Conservation (phyloP, 2,113 vertebrate species). For the Cettia cetti region DNA sequence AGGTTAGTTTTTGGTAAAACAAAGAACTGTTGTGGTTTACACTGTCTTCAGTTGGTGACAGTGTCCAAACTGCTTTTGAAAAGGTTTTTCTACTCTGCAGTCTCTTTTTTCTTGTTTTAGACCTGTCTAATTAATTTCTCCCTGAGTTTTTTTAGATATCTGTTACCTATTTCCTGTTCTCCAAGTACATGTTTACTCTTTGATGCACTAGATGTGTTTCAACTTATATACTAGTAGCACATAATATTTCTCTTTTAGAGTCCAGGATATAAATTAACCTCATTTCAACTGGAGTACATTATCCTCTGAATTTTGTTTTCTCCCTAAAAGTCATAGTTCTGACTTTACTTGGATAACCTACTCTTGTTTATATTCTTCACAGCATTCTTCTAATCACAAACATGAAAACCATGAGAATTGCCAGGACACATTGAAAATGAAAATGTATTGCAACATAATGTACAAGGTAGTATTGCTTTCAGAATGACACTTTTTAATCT, state of each 20-base stretch:
- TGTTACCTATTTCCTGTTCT: background rate
- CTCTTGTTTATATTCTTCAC: background rate
- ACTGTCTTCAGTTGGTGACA: background rate
- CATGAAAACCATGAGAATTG: background rate
- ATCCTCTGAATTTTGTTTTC: background rate
- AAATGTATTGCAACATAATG: background rate
- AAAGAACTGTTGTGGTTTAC: background rate
- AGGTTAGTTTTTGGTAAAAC: background rate
- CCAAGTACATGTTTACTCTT: background rate
- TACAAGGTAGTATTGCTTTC: background rate
- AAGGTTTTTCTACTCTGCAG: background rate
- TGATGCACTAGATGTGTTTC: background rate
- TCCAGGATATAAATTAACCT: background rate
- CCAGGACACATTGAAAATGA: background rate
- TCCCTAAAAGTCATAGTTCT: background rate
- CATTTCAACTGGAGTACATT: background rate
- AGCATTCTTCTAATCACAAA: background rate
- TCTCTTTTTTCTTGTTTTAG: background rate
- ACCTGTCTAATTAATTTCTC: background rate
- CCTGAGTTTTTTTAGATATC: background rate
- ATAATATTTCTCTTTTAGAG: background rate
- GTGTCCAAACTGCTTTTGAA: background rate
- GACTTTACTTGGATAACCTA: background rate
- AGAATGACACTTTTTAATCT: background rate
- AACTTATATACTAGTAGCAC: background rate